Evolutionary conservation across 2,888 invertebrate genomes (phyloP).

Genomic region (Drosophila diplacantha): DNA sequence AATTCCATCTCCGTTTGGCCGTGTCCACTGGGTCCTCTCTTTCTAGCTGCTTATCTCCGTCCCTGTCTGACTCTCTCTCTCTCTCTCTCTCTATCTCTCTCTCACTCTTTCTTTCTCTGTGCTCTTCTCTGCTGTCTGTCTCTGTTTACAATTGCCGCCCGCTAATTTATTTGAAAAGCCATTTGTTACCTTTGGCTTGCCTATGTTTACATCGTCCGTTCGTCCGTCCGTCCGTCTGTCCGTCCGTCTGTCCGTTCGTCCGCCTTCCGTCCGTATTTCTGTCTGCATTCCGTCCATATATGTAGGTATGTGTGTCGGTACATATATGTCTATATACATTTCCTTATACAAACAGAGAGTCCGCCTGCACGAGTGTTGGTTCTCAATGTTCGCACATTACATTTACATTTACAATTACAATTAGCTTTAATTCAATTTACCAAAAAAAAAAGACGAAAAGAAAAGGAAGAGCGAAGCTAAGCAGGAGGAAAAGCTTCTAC

Average conservation of each 20-base stretch:
- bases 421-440: conserved; percentile 64
- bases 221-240: conserved; percentile 10
- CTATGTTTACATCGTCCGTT: conserved; percentile 58
- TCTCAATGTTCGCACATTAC: conserved; percentile 15
- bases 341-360: conserved; percentile 1
- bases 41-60: neutral
- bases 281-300: conserved; percentile 16
- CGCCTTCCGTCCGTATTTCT: conserved; percentile 17
- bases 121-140: conserved; percentile 15
- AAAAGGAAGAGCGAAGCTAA: neutral
- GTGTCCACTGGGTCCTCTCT: conserved; percentile 13
- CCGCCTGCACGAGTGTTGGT: conserved; percentile 12
- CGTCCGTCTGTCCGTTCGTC: conserved; percentile 12
- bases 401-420: conserved; percentile 53
- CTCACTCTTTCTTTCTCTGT: neutral
- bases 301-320: neutral
- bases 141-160: conserved; percentile 60
- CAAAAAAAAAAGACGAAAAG: conserved; percentile 5
- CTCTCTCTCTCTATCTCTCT: too few species aligned
- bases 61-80: neutral
- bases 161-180: conserved; percentile 70
- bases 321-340: neutral
- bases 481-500: conserved; percentile 7
- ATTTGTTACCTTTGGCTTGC: conserved; percentile 70
- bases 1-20: conserved; percentile 8